Percentiles rank a stretch among this genome's conserved stretches.
Conservation (phyloP, 35 echinoderm and acorn worm species). For the Ophioderma brevispina region DNA sequence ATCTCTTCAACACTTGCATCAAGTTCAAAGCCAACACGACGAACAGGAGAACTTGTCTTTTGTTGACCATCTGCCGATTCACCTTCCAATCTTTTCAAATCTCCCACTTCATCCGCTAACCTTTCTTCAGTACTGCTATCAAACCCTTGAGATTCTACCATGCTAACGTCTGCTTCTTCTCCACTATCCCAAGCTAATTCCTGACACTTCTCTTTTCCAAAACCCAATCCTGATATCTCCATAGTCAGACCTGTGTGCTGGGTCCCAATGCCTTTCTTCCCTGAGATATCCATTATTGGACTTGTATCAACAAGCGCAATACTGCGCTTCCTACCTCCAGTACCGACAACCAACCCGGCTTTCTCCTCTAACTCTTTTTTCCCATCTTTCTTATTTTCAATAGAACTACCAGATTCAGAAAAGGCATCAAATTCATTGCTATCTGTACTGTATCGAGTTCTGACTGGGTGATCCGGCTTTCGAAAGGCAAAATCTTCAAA, state of each 20-base stretch:
- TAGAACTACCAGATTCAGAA: not conserved
- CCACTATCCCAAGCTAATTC: not conserved
- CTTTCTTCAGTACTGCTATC: not conserved
- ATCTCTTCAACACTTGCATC: conserved; percentile 12
- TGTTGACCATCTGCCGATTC: not conserved
- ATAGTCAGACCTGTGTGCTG: conserved; percentile 28
- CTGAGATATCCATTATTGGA: not conserved
- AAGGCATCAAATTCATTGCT: conserved; percentile 17
- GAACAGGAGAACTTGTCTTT: not conserved
- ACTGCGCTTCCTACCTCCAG: not conserved
- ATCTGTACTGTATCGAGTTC: conserved; percentile 27
- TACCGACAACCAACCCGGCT: not conserved
- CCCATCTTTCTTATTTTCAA: not conserved
- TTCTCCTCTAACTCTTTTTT: not conserved
- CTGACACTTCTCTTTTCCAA: not conserved
- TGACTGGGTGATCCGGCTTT: not conserved
- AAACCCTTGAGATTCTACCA: conserved; percentile 10
- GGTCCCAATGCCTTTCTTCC: not conserved
- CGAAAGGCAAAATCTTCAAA: not conserved
- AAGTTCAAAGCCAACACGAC: conserved; percentile 37
- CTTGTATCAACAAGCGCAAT: not conserved
- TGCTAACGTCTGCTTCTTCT: not conserved
- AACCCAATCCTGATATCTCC: not conserved
- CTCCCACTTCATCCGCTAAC: not conserved
- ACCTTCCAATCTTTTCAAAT: not conserved